These are phyloP conservation scores for Epicauta chinensis DNA, from an alignment of 1,140 invertebrate species.

Conservation along the genomic window DNA sequence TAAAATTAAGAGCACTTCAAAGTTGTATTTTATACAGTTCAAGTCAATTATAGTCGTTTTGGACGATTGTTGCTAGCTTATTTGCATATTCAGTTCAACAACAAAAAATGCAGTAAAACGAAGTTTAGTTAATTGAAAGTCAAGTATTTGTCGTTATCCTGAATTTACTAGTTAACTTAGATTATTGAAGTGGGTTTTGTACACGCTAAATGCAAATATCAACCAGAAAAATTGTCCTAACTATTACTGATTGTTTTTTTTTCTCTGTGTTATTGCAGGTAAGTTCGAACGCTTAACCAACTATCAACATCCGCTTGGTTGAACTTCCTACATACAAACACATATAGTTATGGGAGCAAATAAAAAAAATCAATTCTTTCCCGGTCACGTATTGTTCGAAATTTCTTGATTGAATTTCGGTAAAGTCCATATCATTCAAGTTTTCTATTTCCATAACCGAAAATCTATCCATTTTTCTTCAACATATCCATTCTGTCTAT, in stretches of 20 bases:
- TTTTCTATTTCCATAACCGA: no score
- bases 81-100: no score
- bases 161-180: not conserved
- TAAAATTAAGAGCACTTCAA: no score
- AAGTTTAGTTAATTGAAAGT: no score
- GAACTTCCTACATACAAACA: not conserved
- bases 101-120: no score
- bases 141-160: no score
- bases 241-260: conserved; percentile 2
- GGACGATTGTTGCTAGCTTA: no score
- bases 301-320: no score
- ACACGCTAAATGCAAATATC: conserved; percentile 4
- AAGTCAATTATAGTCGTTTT: no score
- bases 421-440: no score
- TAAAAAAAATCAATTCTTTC: not conserved
- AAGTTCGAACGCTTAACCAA: not conserved
- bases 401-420: no score
- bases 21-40: no score
- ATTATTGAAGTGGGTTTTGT: not conserved
- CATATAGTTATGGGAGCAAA: not conserved
- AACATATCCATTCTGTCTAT: not conserved
- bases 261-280: conserved; percentile 6
- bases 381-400: not conserved
- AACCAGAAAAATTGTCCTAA: not conserved
- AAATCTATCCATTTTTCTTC: not conserved